A percentile compares a stretch with the other conserved stretches of the same genome.
phyloP scores from a whole-genome alignment of 2,113 vertebrate species.

The Macquaria australasica region DNA sequence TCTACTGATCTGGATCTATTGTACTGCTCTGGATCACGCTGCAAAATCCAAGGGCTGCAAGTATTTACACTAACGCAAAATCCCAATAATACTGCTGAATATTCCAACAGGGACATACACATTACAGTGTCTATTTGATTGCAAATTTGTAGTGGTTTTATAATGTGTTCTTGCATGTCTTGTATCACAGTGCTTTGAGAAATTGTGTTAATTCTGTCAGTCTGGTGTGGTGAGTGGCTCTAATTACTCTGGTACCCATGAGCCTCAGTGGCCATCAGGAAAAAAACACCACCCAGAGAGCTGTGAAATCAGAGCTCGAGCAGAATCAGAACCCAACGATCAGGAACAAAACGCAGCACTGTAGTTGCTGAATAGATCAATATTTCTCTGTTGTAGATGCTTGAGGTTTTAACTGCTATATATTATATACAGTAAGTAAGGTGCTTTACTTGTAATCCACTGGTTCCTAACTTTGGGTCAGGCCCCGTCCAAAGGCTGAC shows the following conservation, averaged over 20 bases:
- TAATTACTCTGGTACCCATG: neutral
- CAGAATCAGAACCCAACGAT: neutral
- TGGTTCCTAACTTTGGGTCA: too few species aligned
- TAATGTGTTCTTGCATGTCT: neutral
- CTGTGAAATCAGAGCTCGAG: neutral
- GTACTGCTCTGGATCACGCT: too few species aligned
- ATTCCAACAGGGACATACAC: neutral
- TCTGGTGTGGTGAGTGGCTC: neutral
- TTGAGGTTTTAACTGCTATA: too few species aligned
- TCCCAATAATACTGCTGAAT: neutral
- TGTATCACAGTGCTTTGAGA: neutral
- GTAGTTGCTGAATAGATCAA: neutral
- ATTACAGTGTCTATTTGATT: neutral
- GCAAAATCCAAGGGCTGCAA: neutral
- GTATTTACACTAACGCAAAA: neutral
- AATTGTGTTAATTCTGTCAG: neutral
- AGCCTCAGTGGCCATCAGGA: neutral
- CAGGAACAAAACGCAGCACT: too few species aligned
- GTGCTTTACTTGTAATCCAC: too few species aligned
- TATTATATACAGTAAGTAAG: too few species aligned
- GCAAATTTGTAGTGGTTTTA: neutral
- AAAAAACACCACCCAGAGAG: neutral
- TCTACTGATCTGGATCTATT: too few species aligned
- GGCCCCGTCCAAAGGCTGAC: too few species aligned
- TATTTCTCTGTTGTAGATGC: too few species aligned